Evolutionary conservation across 2,113 vertebrate genomes (phyloP).

Genomic region (Anser brachyrhynchus): DNA sequence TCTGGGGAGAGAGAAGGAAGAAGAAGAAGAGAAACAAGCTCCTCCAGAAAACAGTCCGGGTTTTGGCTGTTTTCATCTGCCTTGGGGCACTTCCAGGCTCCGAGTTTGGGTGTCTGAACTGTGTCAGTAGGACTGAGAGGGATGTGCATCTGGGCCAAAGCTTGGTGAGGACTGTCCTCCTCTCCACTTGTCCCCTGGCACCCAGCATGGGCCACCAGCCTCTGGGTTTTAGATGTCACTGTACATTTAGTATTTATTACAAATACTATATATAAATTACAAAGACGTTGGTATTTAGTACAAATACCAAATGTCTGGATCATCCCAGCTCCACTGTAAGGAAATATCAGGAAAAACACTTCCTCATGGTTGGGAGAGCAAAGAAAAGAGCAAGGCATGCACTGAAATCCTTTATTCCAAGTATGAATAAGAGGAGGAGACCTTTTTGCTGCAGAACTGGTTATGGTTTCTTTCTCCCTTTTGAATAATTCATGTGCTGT

Average conservation of each 20-base stretch:
- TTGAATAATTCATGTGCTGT: not conserved
- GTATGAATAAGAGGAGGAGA: not conserved
- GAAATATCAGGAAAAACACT: not conserved
- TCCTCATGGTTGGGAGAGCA: not conserved
- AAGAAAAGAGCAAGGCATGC: not conserved
- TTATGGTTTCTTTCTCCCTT: not conserved
- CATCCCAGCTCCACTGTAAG: not conserved
- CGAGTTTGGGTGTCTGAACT: not conserved
- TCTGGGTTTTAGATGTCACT: not conserved
- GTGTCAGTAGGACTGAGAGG: not conserved
- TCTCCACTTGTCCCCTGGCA: not conserved
- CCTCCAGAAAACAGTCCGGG: rapidly evolving
- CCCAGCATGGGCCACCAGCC: not conserved
- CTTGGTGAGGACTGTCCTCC: not conserved
- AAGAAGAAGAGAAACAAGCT: rapidly evolving
- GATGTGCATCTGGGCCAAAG: not conserved
- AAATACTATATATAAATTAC: too few relatives aligned
- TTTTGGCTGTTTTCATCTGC: not conserved
- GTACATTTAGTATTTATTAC: not conserved
- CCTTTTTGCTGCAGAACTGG: not conserved
- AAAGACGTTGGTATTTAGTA: too few relatives aligned
- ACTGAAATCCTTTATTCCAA: not conserved
- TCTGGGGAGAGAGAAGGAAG: not conserved
- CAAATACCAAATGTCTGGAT: not conserved
- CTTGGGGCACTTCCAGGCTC: not conserved